Evolutionary conservation across 2,797 vertebrate genomes (phyloP), one percentile per base, ranked within the genome.

Genomic region (Clarias pachynema): DNA sequence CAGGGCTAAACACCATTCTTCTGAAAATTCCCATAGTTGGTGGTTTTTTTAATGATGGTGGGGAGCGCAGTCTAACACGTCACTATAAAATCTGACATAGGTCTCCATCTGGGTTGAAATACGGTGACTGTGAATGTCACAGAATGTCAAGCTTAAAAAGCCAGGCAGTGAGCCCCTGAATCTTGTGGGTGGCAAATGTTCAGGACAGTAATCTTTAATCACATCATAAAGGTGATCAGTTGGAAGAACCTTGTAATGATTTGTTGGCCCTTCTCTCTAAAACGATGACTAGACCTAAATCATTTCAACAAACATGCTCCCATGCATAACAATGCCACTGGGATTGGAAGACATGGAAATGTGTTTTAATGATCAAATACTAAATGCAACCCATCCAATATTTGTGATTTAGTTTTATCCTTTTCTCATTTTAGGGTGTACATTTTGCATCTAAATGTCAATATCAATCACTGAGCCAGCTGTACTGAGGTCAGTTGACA

Each of bases 191-290:
- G n/a, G 56, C 31, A 37, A 57, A 16, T n/a, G 31, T 62, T 79
- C 22, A 60, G 57, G 75, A 15, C 10, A n/a, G 20, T n/a, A 60
- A 78, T 37, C 56, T 34, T 77, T 77, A 5, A 57, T 75, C 53
- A 75, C 49, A 20, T 31, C 18, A 56, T 59, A 60, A 75, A 75
- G 73, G 44, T 34, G 74, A 34, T 78, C 75, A 78, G 12, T 78
- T 31, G 24, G 75, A 34, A 37, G 20, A 60, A 60, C 29, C 20
- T 60, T 37, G 53, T 6, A 24, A 29, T 37, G 57, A 37, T 37
- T 24, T 77, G 26, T 7, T 57, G 40, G 9, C 18, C 29, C 29
- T 59, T 77, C 16, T 78, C 4, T 78, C 14, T n/a, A 16, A 78
- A 16, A 60, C 6, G 20, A 37, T 1, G 20, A 24, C 20, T 20